phyloP scores from a whole-genome alignment of 1,140 invertebrate genomes.

The Daktulosphaira vitifoliae region DNA sequence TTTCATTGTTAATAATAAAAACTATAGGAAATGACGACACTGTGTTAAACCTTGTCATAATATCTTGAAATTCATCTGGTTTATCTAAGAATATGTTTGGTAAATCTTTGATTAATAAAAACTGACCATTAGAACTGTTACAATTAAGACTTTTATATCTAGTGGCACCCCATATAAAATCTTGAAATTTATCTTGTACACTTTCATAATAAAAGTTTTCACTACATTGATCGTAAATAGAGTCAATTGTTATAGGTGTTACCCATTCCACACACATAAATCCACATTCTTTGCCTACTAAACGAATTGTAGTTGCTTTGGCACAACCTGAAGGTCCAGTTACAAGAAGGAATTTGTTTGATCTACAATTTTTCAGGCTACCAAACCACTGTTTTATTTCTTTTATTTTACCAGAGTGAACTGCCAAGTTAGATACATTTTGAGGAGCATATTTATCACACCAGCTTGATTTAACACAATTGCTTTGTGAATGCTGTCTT shows the following conservation, averaged over 20 bases:
- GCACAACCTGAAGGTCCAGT: constrained; percentile 63
- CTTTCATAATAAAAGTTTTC: constrained; percentile 42
- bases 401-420: constrained; percentile 54
- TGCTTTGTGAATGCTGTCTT: background rate
- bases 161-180: constrained; percentile 58
- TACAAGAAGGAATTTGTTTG: constrained; percentile 48
- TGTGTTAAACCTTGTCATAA: constrained; percentile 55
- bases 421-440: constrained; percentile 49
- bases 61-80: constrained; percentile 50
- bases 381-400: constrained; percentile 53
- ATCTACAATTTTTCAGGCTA: constrained; percentile 21
- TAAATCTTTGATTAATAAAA: constrained; percentile 64
- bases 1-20: constrained; percentile 59
- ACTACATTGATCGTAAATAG: constrained; percentile 39
- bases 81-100: constrained; percentile 59
- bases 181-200: constrained; percentile 56
- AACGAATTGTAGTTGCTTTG: constrained; percentile 55
- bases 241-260: constrained; percentile 54
- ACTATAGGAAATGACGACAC: constrained; percentile 58
- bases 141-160: constrained; percentile 57
- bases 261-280: constrained; percentile 60
- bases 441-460: constrained; percentile 50
- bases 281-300: constrained; percentile 51
- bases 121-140: constrained; percentile 44
- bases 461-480: constrained; percentile 41